Evolutionary conservation across 2,888 invertebrate species (phyloP).

Genomic region (Plagodis pulveraria): DNA sequence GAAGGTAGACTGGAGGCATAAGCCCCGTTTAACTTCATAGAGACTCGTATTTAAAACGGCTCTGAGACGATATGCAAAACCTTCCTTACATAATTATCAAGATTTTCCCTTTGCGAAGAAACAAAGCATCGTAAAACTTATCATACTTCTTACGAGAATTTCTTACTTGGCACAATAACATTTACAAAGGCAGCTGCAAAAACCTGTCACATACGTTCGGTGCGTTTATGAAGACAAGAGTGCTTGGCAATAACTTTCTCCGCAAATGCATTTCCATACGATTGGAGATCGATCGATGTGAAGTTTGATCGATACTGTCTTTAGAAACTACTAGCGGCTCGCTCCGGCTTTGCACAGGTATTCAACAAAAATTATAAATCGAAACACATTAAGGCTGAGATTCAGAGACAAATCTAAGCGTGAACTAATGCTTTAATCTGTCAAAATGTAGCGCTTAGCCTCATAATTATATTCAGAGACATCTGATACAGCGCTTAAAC

Average conservation of each 20-base stretch:
- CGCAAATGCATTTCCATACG: conserved; percentile 53
- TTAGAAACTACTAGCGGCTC: conserved; percentile 14
- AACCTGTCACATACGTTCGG: conserved; percentile 44
- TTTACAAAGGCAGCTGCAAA: conserved; percentile 40
- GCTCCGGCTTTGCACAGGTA: no score
- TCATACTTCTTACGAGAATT: conserved; percentile 8
- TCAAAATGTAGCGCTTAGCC: no score
- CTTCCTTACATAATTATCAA: conserved; percentile 16
- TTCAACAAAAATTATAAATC: no score
- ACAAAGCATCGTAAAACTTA: conserved; percentile 26
- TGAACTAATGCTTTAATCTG: no score
- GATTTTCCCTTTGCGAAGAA: conserved; percentile 18
- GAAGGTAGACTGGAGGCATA: no score
- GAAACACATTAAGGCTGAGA: no score
- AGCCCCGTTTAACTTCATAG: neutral
- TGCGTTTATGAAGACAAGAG: conserved; percentile 34
- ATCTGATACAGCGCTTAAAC: no score
- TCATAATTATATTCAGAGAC: no score
- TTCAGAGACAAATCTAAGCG: no score
- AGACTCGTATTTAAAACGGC: conserved; percentile 10
- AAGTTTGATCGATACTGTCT: conserved; percentile 30
- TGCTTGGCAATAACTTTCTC: conserved; percentile 55
- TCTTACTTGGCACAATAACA: conserved; percentile 26
- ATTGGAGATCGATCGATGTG: conserved; percentile 41
- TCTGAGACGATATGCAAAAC: conserved; percentile 10